Evolutionary conservation across 2,113 vertebrate species (phyloP), one percentile per base, ranked within the genome.

Genomic region (Lucifuga dentata): DNA sequence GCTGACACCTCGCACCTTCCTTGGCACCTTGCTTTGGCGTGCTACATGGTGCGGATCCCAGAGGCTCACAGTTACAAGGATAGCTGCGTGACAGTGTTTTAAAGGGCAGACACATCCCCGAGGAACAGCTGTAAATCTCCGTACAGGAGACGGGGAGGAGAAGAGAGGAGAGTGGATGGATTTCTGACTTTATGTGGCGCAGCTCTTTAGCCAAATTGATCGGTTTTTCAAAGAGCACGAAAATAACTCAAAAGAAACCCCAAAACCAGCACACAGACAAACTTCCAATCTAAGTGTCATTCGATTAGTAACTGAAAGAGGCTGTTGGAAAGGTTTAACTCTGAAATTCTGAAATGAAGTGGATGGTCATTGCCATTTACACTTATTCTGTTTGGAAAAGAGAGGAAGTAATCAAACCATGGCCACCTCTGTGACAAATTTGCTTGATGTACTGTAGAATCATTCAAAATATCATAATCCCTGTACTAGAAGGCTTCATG

Each of bases 41-140:
- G 9, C 51, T 13, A 41, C 2, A 35, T 56, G 13, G 52, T 46
- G 36, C 16, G 50, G 67, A 59, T 78, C 76, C 61, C 55, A 1
- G 36, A 45, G 68, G 80, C 78, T 56, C 5, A 11, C 36, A 21
- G 60, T 73, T 68, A 53, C 50, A 15, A 56, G 77, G 65, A 68
- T 39, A 48, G 74, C 59, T 67, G 48, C 61, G 78, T 80, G 76
- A 79, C 77, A 68, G 64, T 57, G 51, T 83, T 89, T 81, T 78
- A 86, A 90, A 87, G 81, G 80, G 71, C 85, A 85, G 58, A 73
- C 8, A 11, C 15, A 13, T 83, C 76, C 80, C 68, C 20, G 39
- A 73, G 76, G 83, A 79, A 16, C 44, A 72, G 63, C 53, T 71
- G 68, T 71, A 83, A 82, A 68, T 79, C 69, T 84, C 71, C 61